Base-by-base conservation (phyloP, 2,113 vertebrate species). In the Sander lucioperca region DNA sequence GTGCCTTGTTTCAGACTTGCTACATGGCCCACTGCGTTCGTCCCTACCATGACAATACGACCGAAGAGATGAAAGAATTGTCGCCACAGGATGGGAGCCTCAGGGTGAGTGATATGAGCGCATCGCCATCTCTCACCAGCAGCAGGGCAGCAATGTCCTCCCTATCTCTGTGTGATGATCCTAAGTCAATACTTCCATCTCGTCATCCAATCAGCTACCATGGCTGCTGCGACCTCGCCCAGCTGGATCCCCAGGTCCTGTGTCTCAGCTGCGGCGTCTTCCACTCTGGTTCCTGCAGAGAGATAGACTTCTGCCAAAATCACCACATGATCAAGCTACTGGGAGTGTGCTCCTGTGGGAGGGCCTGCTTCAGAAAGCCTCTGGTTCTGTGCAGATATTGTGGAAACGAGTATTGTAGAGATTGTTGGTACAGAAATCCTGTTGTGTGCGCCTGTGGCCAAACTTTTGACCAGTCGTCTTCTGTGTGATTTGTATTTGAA, bases 331-430 rank as follows among this genome's bases (percentile, higher is more conserved):
- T 70, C 15, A 21, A 19, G 5, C 0, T 0, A 0, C 72, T 95
- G 21, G 75, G 64, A 0, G 0, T 5, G 5, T 96, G 95, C 39
- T 1, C 16, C 2, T 92, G 90, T 19, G 53, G 86, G 0, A 80
- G 3, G 65, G 0, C 0, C 0, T 94, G 92, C 21, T 0, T 48
- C 23, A 82, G 87, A 8, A 79, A 68, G 0, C 88, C 90, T 0
- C 33, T 88, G 43, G 66, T 89, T 0, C 62, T 94, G 13, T 96
- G 95, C 79, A 73, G 82, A 10, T 93, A 93, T 45, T 96, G 95
- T 57, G 85, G 83, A 18, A 36, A 11, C 0, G 88, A 90, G 64
- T 91, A 76, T 14, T 96, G 95, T 30, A 80, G 4, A 2, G 2
- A 6, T 0, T 96, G 95, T 13, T 96, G 92, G 94, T 95, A 85